Conservation (phyloP, 2,797 vertebrate species). For the Crax fasciolata region DNA sequence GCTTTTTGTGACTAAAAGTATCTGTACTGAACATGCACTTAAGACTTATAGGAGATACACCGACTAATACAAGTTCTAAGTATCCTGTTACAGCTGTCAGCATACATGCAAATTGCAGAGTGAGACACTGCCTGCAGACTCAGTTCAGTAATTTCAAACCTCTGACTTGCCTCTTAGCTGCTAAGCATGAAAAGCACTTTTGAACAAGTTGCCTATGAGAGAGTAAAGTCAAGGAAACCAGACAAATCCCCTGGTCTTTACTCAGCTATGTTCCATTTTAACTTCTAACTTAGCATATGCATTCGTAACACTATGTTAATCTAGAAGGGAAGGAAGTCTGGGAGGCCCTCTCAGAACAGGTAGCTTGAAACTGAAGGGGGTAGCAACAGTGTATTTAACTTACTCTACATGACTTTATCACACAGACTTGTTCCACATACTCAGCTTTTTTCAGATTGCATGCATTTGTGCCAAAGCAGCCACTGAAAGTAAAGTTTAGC, state of each 20-base stretch:
- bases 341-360: not conserved
- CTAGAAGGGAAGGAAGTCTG: not conserved
- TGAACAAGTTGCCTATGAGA: not conserved
- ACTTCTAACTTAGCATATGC: not conserved
- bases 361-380: not conserved
- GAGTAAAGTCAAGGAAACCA: not conserved
- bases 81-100: slow-evolving; percentile 54
- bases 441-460: not conserved
- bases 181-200: not conserved
- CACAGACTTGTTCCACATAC: not conserved
- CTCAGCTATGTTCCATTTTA: not conserved
- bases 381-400: not conserved
- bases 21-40: not conserved
- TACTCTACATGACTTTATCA: not conserved
- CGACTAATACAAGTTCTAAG: slow-evolving; percentile 29
- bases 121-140: not conserved
- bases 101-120: not conserved
- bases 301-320: not conserved
- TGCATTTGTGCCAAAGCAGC: slow-evolving; percentile 9
- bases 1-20: slow-evolving; percentile 7
- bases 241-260: not conserved
- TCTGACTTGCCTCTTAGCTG: not conserved
- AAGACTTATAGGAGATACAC: not conserved
- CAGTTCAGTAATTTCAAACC: not conserved
- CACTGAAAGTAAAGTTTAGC: not conserved